Percentiles rank a stretch among this genome's conserved stretches.
phyloP scores from a whole-genome alignment of 1,140 invertebrate species.

The Cotesia chilonis region DNA sequence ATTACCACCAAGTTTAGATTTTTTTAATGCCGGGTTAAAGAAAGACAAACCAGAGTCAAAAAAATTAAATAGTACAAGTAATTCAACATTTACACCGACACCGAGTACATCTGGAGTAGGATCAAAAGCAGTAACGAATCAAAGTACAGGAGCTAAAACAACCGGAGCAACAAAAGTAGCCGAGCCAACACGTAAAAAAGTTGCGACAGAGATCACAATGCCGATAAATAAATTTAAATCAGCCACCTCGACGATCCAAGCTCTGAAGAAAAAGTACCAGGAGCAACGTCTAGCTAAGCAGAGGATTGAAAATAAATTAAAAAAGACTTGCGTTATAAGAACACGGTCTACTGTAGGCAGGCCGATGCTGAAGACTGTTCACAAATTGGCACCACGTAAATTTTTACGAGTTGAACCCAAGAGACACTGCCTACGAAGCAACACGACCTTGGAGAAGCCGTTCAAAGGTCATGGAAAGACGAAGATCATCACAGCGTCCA shows the following conservation, averaged over 20 bases:
- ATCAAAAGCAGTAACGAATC: slow-evolving; percentile 33
- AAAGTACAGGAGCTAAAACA: slow-evolving; percentile 45
- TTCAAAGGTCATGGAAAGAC: slow-evolving; percentile 32
- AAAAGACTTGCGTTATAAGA: slow-evolving; percentile 56
- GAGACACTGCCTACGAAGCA: slow-evolving; percentile 57
- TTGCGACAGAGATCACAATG: slow-evolving; percentile 42
- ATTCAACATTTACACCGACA: slow-evolving; percentile 33
- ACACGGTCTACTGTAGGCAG: slow-evolving; percentile 56
- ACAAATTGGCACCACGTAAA: slow-evolving; percentile 50
- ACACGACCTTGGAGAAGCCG: slow-evolving; percentile 35
- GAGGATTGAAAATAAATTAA: slow-evolving; percentile 58
- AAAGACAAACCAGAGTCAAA: slow-evolving; percentile 54
- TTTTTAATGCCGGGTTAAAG: slow-evolving; percentile 71
- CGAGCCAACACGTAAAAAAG: slow-evolving; percentile 47
- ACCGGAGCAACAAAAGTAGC: slow-evolving; percentile 49
- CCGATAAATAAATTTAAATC: slow-evolving; percentile 53
- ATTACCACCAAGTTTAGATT: slow-evolving; percentile 78
- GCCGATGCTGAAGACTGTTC: slow-evolving; percentile 45
- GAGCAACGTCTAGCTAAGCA: slow-evolving; percentile 71
- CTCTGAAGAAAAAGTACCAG: slow-evolving; percentile 73
- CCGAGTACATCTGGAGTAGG: slow-evolving; percentile 5
- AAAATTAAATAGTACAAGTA: slow-evolving; percentile 37
- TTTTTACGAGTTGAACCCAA: slow-evolving; percentile 52
- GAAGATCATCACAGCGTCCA: slow-evolving; percentile 46
- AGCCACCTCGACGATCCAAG: slow-evolving; percentile 67